Evolutionary conservation across 2,113 vertebrate species (phyloP), one percentile per base, ranked within the genome.

Genomic region (western clawed frog (Xenopus tropicalis)): DNA sequence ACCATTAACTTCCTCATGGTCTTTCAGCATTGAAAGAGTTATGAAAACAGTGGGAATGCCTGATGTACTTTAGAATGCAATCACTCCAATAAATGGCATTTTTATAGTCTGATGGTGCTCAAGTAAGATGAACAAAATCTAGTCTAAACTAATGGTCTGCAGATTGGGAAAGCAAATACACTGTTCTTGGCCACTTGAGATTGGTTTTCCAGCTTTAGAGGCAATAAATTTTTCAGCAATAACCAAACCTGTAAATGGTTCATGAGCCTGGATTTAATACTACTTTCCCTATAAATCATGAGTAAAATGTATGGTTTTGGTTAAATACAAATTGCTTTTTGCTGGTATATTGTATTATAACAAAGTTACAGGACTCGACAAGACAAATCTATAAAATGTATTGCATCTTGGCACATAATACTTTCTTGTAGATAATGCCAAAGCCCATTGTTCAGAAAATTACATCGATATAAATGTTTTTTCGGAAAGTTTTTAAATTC

Each of bases 221-320:
- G 63, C 63, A 65, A 65, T 65, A 65, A 65, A 65, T 65, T 65
- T 37, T 69, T 54, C 24, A 69, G 66, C 66, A 69, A 56, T 37
- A 69, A 57, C 66, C 66, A 54, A 69, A 69, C 66, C 66, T 56
- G 66, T 69, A 69, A 69, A 69, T 69, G 48, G 66, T 37, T 69
- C 52, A 69, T 69, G 44, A 69, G 66, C 52, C 66, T 65, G 63
- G 37, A 65, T 44, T 44, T 65, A 65, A 44, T 65, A 20, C 63
- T 44, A 20, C 42, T 65, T 65, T 65, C 20, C 42, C 63, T 65
- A 65, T 46, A 65, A 65, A 65, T 65, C 37, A 44, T 1, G 37
- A 65, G 37, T 65, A 65, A 44, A 65, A 43, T 65, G 63, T 22
- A 44, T 65, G 63, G 63, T 65, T 65, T 65, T 20, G 37, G 29